These are phyloP conservation scores for Cherax quadricarinatus DNA, from an alignment of 1,140 invertebrate species.

Conservation along the genomic window DNA sequence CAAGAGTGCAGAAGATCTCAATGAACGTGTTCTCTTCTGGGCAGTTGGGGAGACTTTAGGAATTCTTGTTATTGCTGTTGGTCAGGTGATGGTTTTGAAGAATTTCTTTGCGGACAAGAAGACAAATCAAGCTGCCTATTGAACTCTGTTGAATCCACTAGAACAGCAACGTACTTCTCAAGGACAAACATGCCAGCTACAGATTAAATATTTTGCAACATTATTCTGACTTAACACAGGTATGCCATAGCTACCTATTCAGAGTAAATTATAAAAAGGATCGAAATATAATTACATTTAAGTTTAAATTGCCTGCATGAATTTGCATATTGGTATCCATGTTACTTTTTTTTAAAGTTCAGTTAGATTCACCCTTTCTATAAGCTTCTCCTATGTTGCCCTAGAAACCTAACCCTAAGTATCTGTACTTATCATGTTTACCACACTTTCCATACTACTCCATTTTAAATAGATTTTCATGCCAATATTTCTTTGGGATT, in stretches of 20 bases:
- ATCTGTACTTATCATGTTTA: background rate
- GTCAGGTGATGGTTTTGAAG: slow-evolving; percentile 94
- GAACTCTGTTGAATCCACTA: background rate
- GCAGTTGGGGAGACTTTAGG: slow-evolving; percentile 91
- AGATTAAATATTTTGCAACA: background rate
- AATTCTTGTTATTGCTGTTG: slow-evolving; percentile 89
- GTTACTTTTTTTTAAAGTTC: background rate
- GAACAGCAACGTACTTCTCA: background rate
- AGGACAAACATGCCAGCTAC: background rate
- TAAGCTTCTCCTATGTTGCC: background rate
- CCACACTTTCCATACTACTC: background rate
- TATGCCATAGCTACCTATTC: background rate
- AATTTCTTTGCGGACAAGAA: slow-evolving; percentile 93
- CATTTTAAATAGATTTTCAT: background rate
- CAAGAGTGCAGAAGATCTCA: slow-evolving; percentile 96
- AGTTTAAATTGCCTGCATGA: background rate
- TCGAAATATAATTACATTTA: no score
- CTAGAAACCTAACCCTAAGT: background rate
- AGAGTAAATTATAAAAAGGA: background rate
- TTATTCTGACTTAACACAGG: background rate
- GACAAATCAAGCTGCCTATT: slow-evolving; percentile 60
- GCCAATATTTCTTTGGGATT: background rate
- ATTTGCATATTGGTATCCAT: background rate
- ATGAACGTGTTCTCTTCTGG: slow-evolving; percentile 95
- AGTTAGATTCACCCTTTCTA: background rate